Conservation (phyloP, 1,140 invertebrate species). For the Sitophilus oryzae region DNA sequence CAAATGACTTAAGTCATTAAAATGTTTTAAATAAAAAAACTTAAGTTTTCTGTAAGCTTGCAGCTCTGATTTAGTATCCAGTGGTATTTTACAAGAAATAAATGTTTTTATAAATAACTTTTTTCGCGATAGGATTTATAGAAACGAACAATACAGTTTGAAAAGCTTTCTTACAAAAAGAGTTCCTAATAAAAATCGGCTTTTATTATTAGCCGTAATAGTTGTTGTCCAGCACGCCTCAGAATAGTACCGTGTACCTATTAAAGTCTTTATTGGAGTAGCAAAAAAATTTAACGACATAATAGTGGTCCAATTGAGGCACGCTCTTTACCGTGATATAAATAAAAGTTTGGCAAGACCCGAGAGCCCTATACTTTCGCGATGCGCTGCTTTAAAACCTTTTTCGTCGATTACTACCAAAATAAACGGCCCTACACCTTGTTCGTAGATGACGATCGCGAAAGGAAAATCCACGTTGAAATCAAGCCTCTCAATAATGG, state of each 20-base stretch:
- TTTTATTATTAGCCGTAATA: no score
- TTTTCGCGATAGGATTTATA: no score
- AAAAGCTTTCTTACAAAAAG: neutral
- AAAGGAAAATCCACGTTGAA: constrained; percentile 87
- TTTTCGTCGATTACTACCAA: constrained; percentile 3
- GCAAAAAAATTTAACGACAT: constrained; percentile 13
- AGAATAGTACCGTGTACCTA: constrained; percentile 4
- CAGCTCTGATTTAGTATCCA: no score
- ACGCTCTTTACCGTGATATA: neutral
- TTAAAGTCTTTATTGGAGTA: constrained; percentile 9
- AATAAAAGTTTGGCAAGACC: neutral
- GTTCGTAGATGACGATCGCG: constrained; percentile 66
- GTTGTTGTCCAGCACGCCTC: neutral
- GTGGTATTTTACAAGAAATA: no score
- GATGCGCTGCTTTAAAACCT: constrained; percentile 7
- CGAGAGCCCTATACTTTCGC: neutral
- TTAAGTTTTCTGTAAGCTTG: no score
- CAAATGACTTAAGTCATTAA: no score
- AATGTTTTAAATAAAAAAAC: no score
- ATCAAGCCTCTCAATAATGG: constrained; percentile 92
- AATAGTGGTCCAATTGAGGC: constrained; percentile 5
- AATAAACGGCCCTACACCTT: constrained; percentile 7
- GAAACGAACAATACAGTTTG: no score
- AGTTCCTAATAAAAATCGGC: constrained; percentile 1
- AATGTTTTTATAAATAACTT: no score